Conservation (phyloP, 2,888 invertebrate genomes). For the Abrostola tripartita region DNA sequence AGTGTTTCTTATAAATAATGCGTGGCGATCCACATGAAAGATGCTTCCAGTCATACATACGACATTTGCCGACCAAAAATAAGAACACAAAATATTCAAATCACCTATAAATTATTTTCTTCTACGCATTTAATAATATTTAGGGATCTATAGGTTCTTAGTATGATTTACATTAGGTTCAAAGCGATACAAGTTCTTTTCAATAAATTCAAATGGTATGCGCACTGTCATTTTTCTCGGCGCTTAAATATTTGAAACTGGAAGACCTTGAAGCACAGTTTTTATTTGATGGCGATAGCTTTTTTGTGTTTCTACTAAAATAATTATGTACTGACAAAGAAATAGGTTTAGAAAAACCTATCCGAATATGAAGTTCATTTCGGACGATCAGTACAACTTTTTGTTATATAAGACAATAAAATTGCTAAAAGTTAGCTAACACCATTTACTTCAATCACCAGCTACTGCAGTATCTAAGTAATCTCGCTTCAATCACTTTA, state of each 20-base stretch:
- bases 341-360: slow-evolving; percentile 16
- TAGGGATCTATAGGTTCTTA: slow-evolving; percentile 56
- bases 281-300: slow-evolving; percentile 52
- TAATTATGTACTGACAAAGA: slow-evolving; percentile 18
- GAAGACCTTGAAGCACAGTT: slow-evolving; percentile 45
- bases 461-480: neutral
- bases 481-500: neutral
- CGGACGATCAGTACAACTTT: no score
- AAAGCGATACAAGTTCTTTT: slow-evolving; percentile 47
- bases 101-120: slow-evolving; percentile 49
- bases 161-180: slow-evolving; percentile 54
- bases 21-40: slow-evolving; percentile 74
- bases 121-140: slow-evolving; percentile 54
- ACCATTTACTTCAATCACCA: no score
- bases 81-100: slow-evolving; percentile 41
- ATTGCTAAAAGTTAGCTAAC: no score
- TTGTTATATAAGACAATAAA: no score
- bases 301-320: slow-evolving; percentile 41
- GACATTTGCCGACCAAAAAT: slow-evolving; percentile 39
- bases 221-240: slow-evolving; percentile 47
- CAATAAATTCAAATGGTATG: slow-evolving; percentile 46
- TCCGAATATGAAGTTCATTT: no score
- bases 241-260: slow-evolving; percentile 54
- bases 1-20: slow-evolving; percentile 81
- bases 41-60: slow-evolving; percentile 69